Conservation (phyloP, 1,140 invertebrate species). For the Parapsyche elsis region DNA sequence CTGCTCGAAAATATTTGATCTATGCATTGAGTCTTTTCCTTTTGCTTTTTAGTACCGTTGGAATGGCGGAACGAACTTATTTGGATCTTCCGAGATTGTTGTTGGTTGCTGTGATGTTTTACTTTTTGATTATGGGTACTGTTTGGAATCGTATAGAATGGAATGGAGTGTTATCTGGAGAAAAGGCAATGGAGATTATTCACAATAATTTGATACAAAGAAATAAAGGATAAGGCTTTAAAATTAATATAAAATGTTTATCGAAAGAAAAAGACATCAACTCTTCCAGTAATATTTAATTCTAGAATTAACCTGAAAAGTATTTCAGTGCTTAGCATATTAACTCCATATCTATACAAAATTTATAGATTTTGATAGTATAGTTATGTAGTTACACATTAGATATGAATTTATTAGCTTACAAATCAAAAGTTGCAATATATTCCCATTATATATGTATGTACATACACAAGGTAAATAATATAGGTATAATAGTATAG, state of each 20-base stretch:
- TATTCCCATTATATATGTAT: too few species aligned
- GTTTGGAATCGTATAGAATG: constrained; percentile 83
- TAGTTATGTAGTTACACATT: too few species aligned
- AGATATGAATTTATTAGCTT: too few species aligned
- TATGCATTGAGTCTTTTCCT: constrained; percentile 66
- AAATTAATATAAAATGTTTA: too few species aligned
- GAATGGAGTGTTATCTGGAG: constrained; percentile 80
- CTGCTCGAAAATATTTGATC: constrained; percentile 71
- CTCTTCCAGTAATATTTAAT: too few species aligned
- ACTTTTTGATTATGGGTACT: constrained; percentile 79
- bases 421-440: too few species aligned
- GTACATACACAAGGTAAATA: background rate
- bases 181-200: constrained; percentile 50
- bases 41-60: constrained; percentile 63
- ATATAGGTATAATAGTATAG: background rate
- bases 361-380: too few species aligned
- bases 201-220: constrained; percentile 9
- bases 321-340: too few species aligned
- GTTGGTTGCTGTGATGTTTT: constrained; percentile 74
- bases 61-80: constrained; percentile 62
- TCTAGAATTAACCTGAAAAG: too few species aligned
- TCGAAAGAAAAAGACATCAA: too few species aligned
- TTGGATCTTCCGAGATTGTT: constrained; percentile 68
- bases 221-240: too few species aligned
- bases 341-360: too few species aligned